These are phyloP conservation scores for Leptinotarsa texana DNA, from an alignment of 1,140 invertebrate genomes.

Conservation along the genomic window DNA sequence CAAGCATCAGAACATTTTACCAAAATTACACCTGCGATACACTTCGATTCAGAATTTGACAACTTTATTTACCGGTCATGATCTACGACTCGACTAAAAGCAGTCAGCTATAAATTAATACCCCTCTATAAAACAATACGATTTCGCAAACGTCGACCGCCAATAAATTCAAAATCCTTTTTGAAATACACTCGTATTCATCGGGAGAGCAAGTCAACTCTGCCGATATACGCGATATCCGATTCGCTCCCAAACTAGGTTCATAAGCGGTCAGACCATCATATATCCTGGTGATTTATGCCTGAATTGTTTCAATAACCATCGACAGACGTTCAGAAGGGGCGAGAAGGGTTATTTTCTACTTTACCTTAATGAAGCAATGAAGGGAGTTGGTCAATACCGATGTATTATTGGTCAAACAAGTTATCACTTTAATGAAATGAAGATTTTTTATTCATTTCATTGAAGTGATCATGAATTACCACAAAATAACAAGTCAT, in stretches of 20 bases:
- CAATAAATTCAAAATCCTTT: slow-evolving; percentile 25
- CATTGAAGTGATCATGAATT: too few relatives aligned
- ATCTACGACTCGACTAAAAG: slow-evolving; percentile 24
- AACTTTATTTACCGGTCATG: slow-evolving; percentile 16
- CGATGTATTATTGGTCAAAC: too few relatives aligned
- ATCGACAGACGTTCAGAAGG: neutral
- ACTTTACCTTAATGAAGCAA: too few relatives aligned
- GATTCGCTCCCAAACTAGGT: slow-evolving; percentile 14
- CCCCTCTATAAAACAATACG: slow-evolving; percentile 28
- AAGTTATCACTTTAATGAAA: too few relatives aligned
- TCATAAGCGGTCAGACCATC: slow-evolving; percentile 18
- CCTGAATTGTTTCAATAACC: slow-evolving; percentile 9
- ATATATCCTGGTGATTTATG: slow-evolving; percentile 20
- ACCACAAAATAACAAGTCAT: too few relatives aligned
- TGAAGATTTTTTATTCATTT: too few relatives aligned
- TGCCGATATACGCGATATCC: slow-evolving; percentile 17
- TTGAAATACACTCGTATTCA: slow-evolving; percentile 20
- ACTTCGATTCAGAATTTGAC: slow-evolving; percentile 16
- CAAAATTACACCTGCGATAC: slow-evolving; percentile 5
- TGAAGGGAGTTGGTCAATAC: too few relatives aligned
- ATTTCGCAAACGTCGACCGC: slow-evolving; percentile 26
- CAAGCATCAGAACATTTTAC: neutral
- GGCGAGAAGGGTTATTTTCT: neutral
- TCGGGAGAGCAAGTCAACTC: slow-evolving; percentile 13
- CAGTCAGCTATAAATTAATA: slow-evolving; percentile 27